Conservation (phyloP, 2,113 vertebrate species). For the Rattus norvegicus region DNA sequence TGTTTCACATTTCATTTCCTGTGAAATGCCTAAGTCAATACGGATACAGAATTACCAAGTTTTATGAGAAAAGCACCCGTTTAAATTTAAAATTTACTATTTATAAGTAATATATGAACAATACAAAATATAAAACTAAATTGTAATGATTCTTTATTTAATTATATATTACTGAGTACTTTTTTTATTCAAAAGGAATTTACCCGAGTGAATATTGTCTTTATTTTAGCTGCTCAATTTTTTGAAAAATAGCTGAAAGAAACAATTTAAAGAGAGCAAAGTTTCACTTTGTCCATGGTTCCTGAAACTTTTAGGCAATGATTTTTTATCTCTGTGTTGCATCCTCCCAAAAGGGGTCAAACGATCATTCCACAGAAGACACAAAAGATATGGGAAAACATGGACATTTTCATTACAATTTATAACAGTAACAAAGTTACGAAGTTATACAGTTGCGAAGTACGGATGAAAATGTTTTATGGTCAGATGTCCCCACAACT, state of each 20-base stretch:
- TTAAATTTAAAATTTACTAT: neutral
- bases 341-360: too few relatives aligned
- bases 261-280: neutral
- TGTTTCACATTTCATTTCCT: too few relatives aligned
- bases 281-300: neutral
- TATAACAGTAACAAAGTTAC: too few relatives aligned
- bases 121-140: neutral
- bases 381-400: too few relatives aligned
- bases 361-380: too few relatives aligned
- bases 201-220: neutral
- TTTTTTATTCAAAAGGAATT: neutral
- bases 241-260: neutral
- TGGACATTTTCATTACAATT: too few relatives aligned
- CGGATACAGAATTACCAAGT: slow-evolving; percentile 26
- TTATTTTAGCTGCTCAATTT: neutral
- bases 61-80: neutral
- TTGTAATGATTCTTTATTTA: neutral
- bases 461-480: too few relatives aligned
- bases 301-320: neutral
- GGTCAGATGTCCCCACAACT: too few relatives aligned
- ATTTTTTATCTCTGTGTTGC: too few relatives aligned
- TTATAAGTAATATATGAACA: neutral
- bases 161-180: neutral
- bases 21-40: slow-evolving; percentile 60
- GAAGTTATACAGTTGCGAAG: too few relatives aligned